phyloP scores from a whole-genome alignment of 1,140 invertebrate species.

The Ptiloglossa arizonensis region DNA sequence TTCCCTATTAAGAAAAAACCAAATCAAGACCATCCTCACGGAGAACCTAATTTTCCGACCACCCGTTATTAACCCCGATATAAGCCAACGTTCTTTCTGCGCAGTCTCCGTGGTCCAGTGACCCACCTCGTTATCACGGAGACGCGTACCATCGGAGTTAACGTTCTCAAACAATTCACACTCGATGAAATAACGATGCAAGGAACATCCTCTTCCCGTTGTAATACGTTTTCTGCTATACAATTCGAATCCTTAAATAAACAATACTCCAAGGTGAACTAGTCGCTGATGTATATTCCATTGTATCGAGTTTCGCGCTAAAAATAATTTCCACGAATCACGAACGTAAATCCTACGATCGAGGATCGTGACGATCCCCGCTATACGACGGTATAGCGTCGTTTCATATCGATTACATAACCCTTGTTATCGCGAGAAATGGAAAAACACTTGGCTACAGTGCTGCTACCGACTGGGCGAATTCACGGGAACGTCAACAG shows the following conservation, averaged over 20 bases:
- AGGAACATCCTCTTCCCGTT: too few relatives aligned
- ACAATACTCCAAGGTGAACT: too few relatives aligned
- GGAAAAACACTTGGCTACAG: conserved; percentile 14
- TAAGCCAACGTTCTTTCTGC: background rate
- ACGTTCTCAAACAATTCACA: background rate
- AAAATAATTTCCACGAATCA: background rate
- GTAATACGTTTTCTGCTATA: too few relatives aligned
- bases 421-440: background rate
- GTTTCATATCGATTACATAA: conserved; percentile 5
- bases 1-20: conserved; percentile 19
- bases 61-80: conserved; percentile 19
- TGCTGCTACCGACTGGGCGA: background rate
- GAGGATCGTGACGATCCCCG: too few relatives aligned
- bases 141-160: background rate
- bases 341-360: background rate
- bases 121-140: conserved; percentile 20
- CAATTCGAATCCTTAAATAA: background rate
- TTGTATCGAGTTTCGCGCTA: too few relatives aligned
- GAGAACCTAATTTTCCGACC: background rate
- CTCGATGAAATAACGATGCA: too few relatives aligned
- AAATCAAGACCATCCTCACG: background rate
- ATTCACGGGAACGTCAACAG: too few relatives aligned
- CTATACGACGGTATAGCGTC: background rate
- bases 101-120: conserved; percentile 27
- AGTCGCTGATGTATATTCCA: too few relatives aligned